Percentiles rank a stretch among this genome's conserved stretches.
Evolutionary conservation across 2,797 vertebrate species (phyloP).

Genomic region (Epinephelus awoara): DNA sequence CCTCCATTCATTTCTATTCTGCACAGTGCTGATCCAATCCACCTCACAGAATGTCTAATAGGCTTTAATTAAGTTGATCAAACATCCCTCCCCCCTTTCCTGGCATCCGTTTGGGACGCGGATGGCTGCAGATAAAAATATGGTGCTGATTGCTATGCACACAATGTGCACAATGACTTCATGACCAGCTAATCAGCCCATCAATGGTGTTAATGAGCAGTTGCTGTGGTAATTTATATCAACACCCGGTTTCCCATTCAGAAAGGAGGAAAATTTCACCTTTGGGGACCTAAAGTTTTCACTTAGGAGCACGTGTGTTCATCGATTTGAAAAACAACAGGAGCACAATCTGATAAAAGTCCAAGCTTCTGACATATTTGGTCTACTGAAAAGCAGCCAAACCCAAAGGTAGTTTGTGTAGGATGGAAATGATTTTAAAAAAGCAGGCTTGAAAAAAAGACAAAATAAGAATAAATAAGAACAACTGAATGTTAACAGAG

Average conservation of each 20-base stretch:
- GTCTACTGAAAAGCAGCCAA: background rate
- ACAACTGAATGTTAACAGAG: background rate
- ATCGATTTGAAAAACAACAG: conserved; percentile 1
- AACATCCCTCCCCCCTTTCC: conserved; percentile 48
- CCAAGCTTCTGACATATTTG: background rate
- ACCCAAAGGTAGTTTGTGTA: background rate
- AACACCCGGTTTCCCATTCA: conserved; percentile 56
- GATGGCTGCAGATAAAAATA: conserved; percentile 84
- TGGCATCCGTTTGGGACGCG: conserved; percentile 77
- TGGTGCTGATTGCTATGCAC: conserved; percentile 92
- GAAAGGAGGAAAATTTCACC: conserved; percentile 40
- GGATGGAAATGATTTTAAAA: background rate
- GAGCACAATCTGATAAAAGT: background rate
- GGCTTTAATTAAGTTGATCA: conserved; percentile 83
- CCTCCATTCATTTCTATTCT: conserved; percentile 68
- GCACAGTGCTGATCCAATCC: conserved; percentile 47
- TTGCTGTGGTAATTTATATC: conserved; percentile 89
- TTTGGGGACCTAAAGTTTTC: conserved; percentile 14
- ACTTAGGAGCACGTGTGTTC: background rate
- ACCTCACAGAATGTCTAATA: conserved; percentile 75
- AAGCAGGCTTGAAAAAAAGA: background rate
- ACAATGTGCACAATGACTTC: conserved; percentile 89
- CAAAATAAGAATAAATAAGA: background rate
- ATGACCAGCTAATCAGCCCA: conserved; percentile 92
- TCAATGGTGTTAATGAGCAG: conserved; percentile 90